Percentiles rank a stretch among this genome's conserved stretches.
Evolutionary conservation across 2,113 vertebrate species (phyloP).

Genomic region (Dascyllus trimaculatus): DNA sequence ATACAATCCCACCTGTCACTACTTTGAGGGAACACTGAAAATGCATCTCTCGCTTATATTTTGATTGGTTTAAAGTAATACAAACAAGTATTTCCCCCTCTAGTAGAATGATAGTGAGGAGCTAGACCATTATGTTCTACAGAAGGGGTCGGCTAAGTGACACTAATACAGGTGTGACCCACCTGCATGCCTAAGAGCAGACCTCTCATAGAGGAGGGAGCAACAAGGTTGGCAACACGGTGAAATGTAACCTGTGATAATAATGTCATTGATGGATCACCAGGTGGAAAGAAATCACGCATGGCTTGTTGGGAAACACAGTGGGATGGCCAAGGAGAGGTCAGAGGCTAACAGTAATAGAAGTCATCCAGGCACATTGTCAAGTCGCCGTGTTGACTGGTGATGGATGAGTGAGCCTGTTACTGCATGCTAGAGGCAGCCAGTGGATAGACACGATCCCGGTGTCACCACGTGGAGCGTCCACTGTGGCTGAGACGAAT

Average conservation of each 20-base stretch:
- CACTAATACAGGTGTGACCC: not conserved
- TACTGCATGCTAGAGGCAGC: slow-evolving; percentile 39
- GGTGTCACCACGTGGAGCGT: slow-evolving; percentile 34
- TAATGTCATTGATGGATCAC: slow-evolving; percentile 73
- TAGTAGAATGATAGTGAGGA: too few relatives aligned
- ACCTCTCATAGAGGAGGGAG: not conserved
- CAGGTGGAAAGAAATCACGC: not conserved
- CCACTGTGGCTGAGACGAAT: slow-evolving; percentile 61
- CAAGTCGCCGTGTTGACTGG: slow-evolving; percentile 30
- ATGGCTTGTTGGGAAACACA: slow-evolving; percentile 32
- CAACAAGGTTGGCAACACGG: not conserved
- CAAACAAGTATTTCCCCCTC: too few relatives aligned
- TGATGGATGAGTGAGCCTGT: slow-evolving; percentile 69
- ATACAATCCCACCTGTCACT: too few relatives aligned
- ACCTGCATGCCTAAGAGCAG: slow-evolving; percentile 2
- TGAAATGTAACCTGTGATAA: slow-evolving; percentile 43
- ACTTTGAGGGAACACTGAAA: too few relatives aligned
- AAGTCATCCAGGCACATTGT: slow-evolving; percentile 34
- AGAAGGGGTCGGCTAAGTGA: too few relatives aligned
- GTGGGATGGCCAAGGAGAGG: slow-evolving; percentile 15
- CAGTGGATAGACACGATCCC: slow-evolving; percentile 11
- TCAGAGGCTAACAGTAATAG: slow-evolving; percentile 45
- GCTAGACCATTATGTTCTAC: too few relatives aligned
- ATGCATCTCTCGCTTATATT: too few relatives aligned
- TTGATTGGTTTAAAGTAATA: too few relatives aligned